Evolutionary conservation across 2,797 vertebrate species (phyloP), one percentile per base, ranked within the genome.

Genomic region (Myripristis jacobus): DNA sequence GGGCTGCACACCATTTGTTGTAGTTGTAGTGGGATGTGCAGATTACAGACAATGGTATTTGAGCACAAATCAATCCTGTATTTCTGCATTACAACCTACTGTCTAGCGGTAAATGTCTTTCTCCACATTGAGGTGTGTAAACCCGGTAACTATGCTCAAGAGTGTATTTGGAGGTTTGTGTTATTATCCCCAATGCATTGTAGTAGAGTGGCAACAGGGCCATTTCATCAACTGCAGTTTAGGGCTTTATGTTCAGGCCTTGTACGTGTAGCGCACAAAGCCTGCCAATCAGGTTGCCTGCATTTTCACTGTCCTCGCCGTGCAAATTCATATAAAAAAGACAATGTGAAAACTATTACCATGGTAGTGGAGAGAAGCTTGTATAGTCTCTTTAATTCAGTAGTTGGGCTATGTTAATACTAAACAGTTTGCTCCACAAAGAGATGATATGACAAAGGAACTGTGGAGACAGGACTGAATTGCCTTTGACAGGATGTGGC

Each of bases 401-500:
- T 87, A 72, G 88, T 91, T 89, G 89, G 84, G 88, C 89, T 88
- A 88, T 89, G 85, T 88, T 92, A 90, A 94, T 92, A 81, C 77
- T 84, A 93, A 93, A 94, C 90, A 88, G 91, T 90, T 87, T 90
- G 79, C 86, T 89, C 89, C 74, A 93, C 91, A 91, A 89, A 90
- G 85, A 90, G 90, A 93, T 87, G 89, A 93, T 92, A 91, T 83
- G 89, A 94, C 92, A 93, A 92, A 92, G 90, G 92, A 92, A 91
- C 89, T 80, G 88, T 75, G 84, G 87, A 90, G 82, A 92, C 88
- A 80, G 91, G 92, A 94, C 93, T 93, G 93, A 94, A 94, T 94
- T 93, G 90, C 92, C 91, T 91, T 92, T 92, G 93, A 94, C 92
- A 92, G 93, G 90, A 93, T 89, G 89, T 90, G 91, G 90, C 92